A percentile compares a stretch with the other conserved stretches of the same genome.
These are phyloP conservation scores for Astropecten irregularis DNA, from an alignment of 53 echinoderm and acorn worm genomes.

Conservation along the genomic window DNA sequence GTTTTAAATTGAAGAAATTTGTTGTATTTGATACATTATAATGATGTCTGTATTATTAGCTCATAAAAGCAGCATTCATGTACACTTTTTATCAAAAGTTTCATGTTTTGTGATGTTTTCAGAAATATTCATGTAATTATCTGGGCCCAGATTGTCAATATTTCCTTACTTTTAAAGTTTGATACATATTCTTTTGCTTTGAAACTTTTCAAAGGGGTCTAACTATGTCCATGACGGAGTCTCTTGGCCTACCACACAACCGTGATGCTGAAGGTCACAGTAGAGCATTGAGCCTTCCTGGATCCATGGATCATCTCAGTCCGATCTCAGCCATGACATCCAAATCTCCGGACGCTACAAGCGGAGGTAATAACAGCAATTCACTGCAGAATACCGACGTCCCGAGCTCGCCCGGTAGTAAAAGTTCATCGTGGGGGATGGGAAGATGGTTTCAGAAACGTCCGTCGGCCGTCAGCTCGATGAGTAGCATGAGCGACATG, in stretches of 20 bases:
- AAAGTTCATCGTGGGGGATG: constrained; percentile 13
- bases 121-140: too few relatives aligned
- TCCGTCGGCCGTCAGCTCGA: constrained; percentile 66
- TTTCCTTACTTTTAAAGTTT: too few relatives aligned
- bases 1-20: too few relatives aligned
- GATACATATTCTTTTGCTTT: too few relatives aligned
- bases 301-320: constrained; percentile 55
- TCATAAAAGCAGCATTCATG: too few relatives aligned
- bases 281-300: constrained; percentile 58
- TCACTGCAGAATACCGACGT: background rate
- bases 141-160: too few relatives aligned
- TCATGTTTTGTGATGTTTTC: too few relatives aligned
- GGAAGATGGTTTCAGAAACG: constrained; percentile 39
- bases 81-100: too few relatives aligned
- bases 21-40: too few relatives aligned
- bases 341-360: background rate
- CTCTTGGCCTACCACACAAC: constrained; percentile 15
- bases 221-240: constrained; percentile 56
- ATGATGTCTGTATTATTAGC: too few relatives aligned
- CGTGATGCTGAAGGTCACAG: background rate
- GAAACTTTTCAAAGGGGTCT: too few relatives aligned
- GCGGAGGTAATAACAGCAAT: background rate
- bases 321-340: constrained; percentile 16
- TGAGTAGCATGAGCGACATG: constrained; percentile 81
- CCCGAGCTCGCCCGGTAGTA: background rate